These are phyloP conservation scores for Brotula barbata DNA, from an alignment of 2,797 vertebrate species.

Conservation along the genomic window DNA sequence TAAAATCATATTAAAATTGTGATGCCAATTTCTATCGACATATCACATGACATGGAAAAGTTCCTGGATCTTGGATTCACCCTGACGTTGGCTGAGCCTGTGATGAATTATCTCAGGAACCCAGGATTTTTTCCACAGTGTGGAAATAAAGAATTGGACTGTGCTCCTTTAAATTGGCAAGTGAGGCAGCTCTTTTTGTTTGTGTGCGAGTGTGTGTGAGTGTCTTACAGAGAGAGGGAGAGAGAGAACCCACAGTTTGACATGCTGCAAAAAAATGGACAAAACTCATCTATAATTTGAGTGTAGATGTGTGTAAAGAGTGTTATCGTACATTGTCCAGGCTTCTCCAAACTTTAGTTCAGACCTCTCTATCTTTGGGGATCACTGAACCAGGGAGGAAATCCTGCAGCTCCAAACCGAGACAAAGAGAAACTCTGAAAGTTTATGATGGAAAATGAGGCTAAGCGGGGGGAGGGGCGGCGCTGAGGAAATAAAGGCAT, in stretches of 20 bases:
- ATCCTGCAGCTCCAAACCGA: constrained; percentile 8
- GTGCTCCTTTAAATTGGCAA: neutral
- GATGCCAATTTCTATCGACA: neutral
- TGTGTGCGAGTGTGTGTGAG: constrained; percentile 3
- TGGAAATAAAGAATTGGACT: neutral
- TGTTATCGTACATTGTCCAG: neutral
- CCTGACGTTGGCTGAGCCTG: neutral
- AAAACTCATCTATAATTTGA: neutral
- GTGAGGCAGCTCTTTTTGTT: neutral
- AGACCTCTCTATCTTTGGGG: too few species aligned
- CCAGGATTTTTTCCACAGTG: constrained; percentile 8
- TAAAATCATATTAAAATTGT: neutral
- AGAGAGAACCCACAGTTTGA: neutral
- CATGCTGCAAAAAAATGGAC: neutral
- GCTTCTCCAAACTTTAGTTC: too few species aligned
- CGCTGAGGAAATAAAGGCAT: constrained; percentile 5
- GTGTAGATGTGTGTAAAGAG: neutral
- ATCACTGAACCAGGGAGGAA: constrained; percentile 18
- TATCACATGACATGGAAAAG: constrained; percentile 2
- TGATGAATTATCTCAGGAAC: neutral
- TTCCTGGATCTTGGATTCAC: neutral
- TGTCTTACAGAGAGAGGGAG: neutral
- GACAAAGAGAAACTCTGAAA: constrained; percentile 5
- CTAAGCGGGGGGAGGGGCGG: neutral
- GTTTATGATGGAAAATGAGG: constrained; percentile 42